Evolutionary conservation across 2,888 invertebrate genomes (phyloP).

Genomic region (Caenorhabditis virilis): DNA sequence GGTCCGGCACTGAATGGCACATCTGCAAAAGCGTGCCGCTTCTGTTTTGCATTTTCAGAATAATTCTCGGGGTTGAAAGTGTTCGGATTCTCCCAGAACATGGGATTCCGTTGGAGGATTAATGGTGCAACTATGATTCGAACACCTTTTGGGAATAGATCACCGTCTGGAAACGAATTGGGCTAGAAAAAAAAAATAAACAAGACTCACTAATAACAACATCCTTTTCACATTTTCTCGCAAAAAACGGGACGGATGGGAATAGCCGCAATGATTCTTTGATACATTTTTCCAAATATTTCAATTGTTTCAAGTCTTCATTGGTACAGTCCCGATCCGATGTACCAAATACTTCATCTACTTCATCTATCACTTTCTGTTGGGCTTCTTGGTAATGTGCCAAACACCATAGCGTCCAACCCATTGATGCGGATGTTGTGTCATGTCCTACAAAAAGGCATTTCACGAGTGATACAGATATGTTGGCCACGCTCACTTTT

Average conservation of each 20-base stretch:
- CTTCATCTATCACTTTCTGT: conserved; percentile 66
- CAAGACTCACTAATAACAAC: conserved; percentile 39
- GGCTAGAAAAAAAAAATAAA: background rate
- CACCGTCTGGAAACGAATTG: conserved; percentile 27
- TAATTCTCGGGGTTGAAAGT: conserved; percentile 70
- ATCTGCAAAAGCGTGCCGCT: conserved; percentile 51
- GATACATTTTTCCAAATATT: conserved; percentile 53
- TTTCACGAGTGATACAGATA: too few species aligned
- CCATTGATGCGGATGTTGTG: conserved; percentile 71
- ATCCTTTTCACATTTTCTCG: conserved; percentile 62
- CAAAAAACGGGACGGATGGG: conserved; percentile 56
- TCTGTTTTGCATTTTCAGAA: conserved; percentile 60
- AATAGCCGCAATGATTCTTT: conserved; percentile 56
- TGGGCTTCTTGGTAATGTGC: conserved; percentile 70
- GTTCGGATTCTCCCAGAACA: conserved; percentile 68
- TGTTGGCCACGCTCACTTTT: too few species aligned
- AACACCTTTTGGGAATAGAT: conserved; percentile 59
- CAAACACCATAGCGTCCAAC: conserved; percentile 70
- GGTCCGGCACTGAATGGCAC: conserved; percentile 59
- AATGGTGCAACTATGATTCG: conserved; percentile 45
- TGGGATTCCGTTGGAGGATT: conserved; percentile 67
- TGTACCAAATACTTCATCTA: conserved; percentile 63
- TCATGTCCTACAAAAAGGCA: conserved; percentile 71
- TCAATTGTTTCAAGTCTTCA: conserved; percentile 57
- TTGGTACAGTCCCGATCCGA: conserved; percentile 65